phyloP scores from a whole-genome alignment of 2,113 vertebrate genomes.

The Equus quagga region DNA sequence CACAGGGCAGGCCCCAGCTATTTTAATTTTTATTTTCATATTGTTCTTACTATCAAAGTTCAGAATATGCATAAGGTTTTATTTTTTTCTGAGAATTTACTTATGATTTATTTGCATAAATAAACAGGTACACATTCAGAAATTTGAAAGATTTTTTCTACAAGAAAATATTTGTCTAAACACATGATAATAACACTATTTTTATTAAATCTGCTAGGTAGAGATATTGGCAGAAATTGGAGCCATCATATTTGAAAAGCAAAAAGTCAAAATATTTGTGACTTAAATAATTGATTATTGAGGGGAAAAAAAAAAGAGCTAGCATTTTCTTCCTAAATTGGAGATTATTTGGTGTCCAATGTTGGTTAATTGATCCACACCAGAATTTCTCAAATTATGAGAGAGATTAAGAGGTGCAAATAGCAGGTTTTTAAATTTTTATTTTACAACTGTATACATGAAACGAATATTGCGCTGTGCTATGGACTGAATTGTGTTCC shows the following conservation, averaged over 20 bases:
- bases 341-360: background rate
- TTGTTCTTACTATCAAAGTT: background rate
- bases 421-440: background rate
- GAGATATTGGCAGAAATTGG: background rate
- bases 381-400: background rate
- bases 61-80: background rate
- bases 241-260: background rate
- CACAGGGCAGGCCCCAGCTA: background rate
- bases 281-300: background rate
- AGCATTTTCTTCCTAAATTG: background rate
- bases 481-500: background rate
- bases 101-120: background rate
- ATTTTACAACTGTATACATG: background rate
- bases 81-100: background rate
- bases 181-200: background rate
- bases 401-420: background rate
- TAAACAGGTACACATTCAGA: background rate
- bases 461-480: background rate
- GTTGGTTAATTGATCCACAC: background rate
- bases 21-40: conserved; percentile 12
- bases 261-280: background rate
- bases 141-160: background rate
- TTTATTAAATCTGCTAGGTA: background rate
- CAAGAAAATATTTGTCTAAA: background rate
- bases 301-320: background rate